Conservation (phyloP, 1,140 invertebrate species). For the Anthonomus grandis region DNA sequence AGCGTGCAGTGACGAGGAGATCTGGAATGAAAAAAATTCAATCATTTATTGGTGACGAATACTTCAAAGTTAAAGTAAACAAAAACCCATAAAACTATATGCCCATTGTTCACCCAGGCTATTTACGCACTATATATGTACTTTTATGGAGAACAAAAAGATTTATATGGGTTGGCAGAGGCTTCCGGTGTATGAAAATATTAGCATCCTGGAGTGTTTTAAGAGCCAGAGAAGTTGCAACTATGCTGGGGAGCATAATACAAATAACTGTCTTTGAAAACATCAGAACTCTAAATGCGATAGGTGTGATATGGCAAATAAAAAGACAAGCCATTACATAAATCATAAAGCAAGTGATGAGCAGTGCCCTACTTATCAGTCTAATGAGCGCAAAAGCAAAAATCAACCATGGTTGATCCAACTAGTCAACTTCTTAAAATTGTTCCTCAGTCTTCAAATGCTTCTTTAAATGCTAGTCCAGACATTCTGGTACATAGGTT, state of each 20-base stretch:
- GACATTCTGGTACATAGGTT: neutral
- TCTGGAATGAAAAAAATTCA: neutral
- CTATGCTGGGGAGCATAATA: neutral
- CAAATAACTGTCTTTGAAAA: neutral
- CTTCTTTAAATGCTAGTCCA: neutral
- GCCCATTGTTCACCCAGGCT: neutral
- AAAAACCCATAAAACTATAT: neutral
- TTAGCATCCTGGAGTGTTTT: conserved; percentile 3
- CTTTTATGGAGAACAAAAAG: too few species aligned
- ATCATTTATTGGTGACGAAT: neutral
- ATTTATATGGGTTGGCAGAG: too few species aligned
- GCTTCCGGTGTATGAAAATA: too few species aligned
- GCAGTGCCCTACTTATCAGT: neutral
- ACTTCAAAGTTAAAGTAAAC: neutral
- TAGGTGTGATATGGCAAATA: neutral
- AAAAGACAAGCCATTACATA: neutral
- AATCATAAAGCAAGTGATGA: neutral
- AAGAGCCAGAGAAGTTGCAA: neutral
- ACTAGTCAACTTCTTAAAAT: neutral
- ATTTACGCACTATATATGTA: too few species aligned
- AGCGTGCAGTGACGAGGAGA: neutral
- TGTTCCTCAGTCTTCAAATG: neutral
- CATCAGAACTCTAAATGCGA: neutral
- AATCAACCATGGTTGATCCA: conserved; percentile 2
- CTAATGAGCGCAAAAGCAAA: too few species aligned